phyloP scores from a whole-genome alignment of 53 echinoderm and acorn worm species.

The Zoroaster sp. region DNA sequence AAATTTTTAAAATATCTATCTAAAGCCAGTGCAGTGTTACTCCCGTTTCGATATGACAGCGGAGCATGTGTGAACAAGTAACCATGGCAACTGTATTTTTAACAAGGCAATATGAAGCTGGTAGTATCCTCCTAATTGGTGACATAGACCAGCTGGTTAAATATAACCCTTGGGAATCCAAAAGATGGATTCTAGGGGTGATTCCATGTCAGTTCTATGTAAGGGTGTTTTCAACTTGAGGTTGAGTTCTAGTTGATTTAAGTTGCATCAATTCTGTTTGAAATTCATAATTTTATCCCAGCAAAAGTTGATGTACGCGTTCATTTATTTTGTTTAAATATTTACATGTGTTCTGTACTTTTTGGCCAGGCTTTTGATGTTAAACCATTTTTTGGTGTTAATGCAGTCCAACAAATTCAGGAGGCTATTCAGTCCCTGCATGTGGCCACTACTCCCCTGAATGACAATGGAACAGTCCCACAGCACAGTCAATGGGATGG shows the following conservation, averaged over 20 bases:
- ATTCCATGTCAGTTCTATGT: not conserved
- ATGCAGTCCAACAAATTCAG: no score
- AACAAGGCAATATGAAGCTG: not conserved
- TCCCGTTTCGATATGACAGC: not conserved
- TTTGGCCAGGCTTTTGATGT: no score
- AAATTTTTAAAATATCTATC: no score
- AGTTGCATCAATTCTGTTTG: no score
- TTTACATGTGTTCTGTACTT: no score
- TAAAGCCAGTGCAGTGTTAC: not conserved
- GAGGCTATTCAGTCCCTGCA: no score
- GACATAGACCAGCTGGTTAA: conserved; percentile 17
- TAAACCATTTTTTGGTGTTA: no score
- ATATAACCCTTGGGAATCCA: not conserved
- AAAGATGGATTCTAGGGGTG: not conserved
- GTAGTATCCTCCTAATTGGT: not conserved
- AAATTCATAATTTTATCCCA: no score
- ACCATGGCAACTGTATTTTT: conserved; percentile 29
- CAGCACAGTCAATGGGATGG: not conserved
- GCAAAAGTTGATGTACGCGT: no score
- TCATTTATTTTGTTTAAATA: no score
- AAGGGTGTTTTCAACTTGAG: not conserved
- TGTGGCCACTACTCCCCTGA: no score
- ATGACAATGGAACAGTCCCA: not conserved
- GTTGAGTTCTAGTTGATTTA: no score
- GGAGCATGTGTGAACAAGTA: not conserved